Evolutionary conservation across 2,797 vertebrate species (phyloP).

Genomic region (Sphenodon punctatus): DNA sequence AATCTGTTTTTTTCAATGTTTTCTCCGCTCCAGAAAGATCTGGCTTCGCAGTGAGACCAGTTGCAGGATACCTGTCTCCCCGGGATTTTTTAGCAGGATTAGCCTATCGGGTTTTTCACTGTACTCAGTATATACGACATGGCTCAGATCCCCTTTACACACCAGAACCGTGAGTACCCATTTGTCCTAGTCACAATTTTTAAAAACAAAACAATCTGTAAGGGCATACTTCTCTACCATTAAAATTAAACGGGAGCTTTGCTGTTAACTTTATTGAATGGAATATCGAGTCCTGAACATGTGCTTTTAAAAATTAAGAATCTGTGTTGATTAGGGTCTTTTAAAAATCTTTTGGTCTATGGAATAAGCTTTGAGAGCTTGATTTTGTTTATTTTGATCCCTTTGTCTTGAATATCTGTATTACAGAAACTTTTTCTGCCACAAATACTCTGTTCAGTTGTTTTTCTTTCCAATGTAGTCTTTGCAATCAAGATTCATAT

Average conservation of each 20-base stretch:
- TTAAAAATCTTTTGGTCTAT: not conserved
- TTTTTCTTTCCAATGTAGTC: no score
- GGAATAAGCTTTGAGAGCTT: no score
- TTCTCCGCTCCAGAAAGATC: conserved; percentile 85
- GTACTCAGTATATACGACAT: conserved; percentile 94
- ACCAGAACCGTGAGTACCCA: conserved; percentile 91
- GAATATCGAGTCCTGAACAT: no score
- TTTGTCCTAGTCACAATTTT: not conserved
- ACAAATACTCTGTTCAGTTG: no score
- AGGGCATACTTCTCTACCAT: no score
- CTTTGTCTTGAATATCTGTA: no score
- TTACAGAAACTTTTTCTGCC: no score
- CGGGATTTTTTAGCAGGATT: conserved; percentile 94
- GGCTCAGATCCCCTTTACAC: conserved; percentile 96
- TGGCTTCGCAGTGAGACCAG: conserved; percentile 92
- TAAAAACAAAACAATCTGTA: no score
- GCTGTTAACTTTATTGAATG: no score
- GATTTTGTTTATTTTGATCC: no score
- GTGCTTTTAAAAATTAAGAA: not conserved
- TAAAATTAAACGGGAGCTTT: no score
- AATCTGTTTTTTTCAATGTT: conserved; percentile 11
- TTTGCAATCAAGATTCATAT: no score
- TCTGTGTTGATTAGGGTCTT: not conserved
- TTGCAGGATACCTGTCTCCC: conserved; percentile 95
- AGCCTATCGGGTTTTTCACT: conserved; percentile 95